Conservation (phyloP, 2,113 vertebrate species). For the Orthonyx spaldingii region DNA sequence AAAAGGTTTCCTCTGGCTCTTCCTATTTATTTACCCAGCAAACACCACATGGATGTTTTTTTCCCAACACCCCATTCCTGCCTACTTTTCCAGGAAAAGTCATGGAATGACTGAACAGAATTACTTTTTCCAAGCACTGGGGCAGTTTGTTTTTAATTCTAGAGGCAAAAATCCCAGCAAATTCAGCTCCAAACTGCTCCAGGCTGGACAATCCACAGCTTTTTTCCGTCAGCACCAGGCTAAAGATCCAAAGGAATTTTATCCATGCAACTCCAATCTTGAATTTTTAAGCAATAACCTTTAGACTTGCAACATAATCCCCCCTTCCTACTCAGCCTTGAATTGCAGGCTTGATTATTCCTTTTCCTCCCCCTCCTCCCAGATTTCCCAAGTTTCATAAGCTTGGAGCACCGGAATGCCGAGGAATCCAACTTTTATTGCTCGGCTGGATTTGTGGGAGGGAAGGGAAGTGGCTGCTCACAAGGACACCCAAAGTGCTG, state of each 20-base stretch:
- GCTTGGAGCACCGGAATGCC: fast-evolving
- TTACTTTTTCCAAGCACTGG: not conserved
- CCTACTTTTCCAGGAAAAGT: not conserved
- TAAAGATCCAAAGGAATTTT: not conserved
- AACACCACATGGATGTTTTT: not conserved
- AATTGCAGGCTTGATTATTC: not conserved
- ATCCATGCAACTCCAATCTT: not conserved
- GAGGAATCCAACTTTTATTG: not conserved
- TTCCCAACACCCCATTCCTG: not conserved
- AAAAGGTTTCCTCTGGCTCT: not conserved
- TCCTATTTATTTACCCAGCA: not conserved
- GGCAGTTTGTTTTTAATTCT: not conserved
- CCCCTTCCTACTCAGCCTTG: not conserved
- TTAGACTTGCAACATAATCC: not conserved
- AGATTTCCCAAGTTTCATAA: not conserved
- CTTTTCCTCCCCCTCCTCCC: fast-evolving
- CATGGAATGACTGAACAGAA: fast-evolving
- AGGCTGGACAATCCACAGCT: not conserved
- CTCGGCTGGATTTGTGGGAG: not conserved
- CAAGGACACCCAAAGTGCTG: not conserved
- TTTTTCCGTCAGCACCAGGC: not conserved
- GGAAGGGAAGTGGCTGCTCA: not conserved
- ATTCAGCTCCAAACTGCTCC: not conserved
- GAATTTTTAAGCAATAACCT: not conserved
- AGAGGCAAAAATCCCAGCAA: not conserved